Evolutionary conservation across 1,140 invertebrate species (phyloP).

Genomic region (Condylostylus longicornis): DNA sequence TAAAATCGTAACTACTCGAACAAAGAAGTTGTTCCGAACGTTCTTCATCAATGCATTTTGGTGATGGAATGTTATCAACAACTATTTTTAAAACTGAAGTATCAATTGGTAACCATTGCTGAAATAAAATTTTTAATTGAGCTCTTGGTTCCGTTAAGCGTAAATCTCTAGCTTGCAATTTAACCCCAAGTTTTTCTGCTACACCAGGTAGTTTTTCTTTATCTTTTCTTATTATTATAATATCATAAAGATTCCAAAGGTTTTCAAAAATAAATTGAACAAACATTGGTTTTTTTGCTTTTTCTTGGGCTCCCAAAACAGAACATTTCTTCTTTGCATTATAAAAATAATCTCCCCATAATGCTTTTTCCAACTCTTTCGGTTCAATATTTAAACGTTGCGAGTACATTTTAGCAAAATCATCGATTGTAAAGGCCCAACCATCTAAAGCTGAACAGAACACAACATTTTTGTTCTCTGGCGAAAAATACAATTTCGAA

Average conservation of each 20-base stretch:
- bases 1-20: conserved; percentile 49
- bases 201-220: conserved; percentile 68
- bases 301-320: conserved; percentile 80
- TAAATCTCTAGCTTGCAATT: conserved; percentile 59
- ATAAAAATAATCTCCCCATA: conserved; percentile 95
- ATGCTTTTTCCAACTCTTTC: conserved; percentile 53
- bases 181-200: conserved; percentile 65
- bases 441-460: conserved; percentile 94
- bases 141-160: conserved; percentile 60
- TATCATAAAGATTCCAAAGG: conserved; percentile 84
- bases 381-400: conserved; percentile 53
- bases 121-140: conserved; percentile 65
- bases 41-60: conserved; percentile 58
- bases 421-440: conserved; percentile 82
- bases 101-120: conserved; percentile 82
- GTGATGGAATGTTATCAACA: conserved; percentile 63
- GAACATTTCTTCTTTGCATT: conserved; percentile 77
- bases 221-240: conserved; percentile 60
- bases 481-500: conserved; percentile 79
- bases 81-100: conserved; percentile 65
- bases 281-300: conserved; percentile 91
- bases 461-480: conserved; percentile 85
- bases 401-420: conserved; percentile 80
- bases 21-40: conserved; percentile 63
- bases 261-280: conserved; percentile 92